Evolutionary conservation across 1,140 invertebrate species (phyloP), one percentile per base, ranked within the genome.

Genomic region (Drosophila seguyi): DNA sequence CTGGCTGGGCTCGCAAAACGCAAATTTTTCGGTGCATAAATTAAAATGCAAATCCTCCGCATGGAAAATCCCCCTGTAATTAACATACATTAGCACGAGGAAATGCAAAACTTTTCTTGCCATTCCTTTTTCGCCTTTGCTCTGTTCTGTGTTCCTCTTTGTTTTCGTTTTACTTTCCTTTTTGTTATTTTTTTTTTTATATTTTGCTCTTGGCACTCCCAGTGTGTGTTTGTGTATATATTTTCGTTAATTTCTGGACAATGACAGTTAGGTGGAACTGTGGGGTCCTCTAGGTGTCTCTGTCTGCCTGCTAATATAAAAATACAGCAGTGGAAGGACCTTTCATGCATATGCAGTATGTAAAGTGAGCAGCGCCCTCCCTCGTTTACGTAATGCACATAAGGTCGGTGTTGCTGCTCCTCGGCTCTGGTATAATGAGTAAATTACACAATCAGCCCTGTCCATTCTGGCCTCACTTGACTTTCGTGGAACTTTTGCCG

Each of bases 1-100:
- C 50, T 48, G 72, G 60, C 62, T 55, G 62, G 52, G 20, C 52
- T 53, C 31, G 69, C 39, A 79, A 80, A 85, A 84, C 61, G 73
- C 77, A 90, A 88, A 90, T 88, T 88, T 88, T 88, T 90, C 81
- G 75, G 86, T 79, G 81, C 86, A 90, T 91, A 91, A 91, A 91
- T 91, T 90, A 91, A 91, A 91, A 91, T 91, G 88, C 88, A 91
- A 91, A 91, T 91, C 88, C 90, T 88, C 79, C 81, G 90, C 88
- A 88, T 90, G 81, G 85, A 81, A 91, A 91, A 91, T 91, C 88
- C 84, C 83, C 81, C 88, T 91, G 84, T 91, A 91, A 91, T 91
- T 91, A 91, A 91, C 88, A 91, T 91, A 91, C 88, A 91, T 91
- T 91, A 91, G 88, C 77, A 79, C 75, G 80, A 88, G 76, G 77